Conservation (phyloP, 2,797 vertebrate species). For the Bucorvus abyssinicus region DNA sequence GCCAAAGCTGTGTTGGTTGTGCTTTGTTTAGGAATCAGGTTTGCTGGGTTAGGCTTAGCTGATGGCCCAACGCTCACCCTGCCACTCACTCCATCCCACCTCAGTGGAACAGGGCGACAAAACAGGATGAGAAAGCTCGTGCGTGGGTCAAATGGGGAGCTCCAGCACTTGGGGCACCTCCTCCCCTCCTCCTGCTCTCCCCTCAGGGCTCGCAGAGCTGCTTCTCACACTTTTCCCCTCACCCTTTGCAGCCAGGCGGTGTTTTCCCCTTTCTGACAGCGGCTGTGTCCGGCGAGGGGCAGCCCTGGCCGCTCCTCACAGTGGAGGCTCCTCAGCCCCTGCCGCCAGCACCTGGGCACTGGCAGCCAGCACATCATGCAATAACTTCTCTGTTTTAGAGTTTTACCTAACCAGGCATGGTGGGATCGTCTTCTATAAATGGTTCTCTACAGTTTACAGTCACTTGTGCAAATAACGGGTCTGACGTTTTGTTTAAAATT, state of each 20-base stretch:
- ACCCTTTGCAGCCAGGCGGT: rapidly evolving
- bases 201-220: rapidly evolving
- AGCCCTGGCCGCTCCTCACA: too few relatives aligned
- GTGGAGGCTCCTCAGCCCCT: too few relatives aligned
- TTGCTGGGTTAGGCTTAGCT: not conserved
- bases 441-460: not conserved
- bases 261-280: not conserved
- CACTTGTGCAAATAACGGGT: not conserved
- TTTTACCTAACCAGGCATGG: not conserved
- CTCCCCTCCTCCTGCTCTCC: not conserved
- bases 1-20: not conserved
- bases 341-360: rapidly evolving
- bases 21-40: not conserved
- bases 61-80: not conserved
- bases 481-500: not conserved
- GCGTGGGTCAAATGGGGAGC: not conserved
- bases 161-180: not conserved
- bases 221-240: not conserved
- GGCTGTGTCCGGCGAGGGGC: rapidly evolving
- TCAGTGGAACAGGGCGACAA: not conserved
- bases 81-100: not conserved
- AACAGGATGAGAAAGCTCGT: not conserved
- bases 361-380: rapidly evolving
- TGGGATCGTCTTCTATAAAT: not conserved
- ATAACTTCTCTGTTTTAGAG: not conserved